Conservation (phyloP, 2,113 vertebrate species). For the Ceratotherium simum region DNA sequence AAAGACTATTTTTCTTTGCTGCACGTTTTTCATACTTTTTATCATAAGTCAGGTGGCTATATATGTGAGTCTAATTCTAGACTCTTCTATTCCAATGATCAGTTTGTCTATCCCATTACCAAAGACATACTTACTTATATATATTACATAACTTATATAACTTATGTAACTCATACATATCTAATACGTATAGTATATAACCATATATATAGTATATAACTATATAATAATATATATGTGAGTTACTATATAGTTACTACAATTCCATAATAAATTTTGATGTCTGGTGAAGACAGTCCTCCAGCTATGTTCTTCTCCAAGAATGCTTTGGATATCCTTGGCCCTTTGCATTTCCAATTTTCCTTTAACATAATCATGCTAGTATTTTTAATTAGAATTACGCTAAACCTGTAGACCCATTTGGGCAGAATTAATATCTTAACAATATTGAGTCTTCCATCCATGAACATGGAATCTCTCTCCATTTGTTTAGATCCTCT, state of each 20-base stretch:
- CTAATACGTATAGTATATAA: no score
- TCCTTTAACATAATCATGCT: background rate
- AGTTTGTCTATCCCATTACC: background rate
- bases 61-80: background rate
- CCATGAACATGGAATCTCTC: background rate
- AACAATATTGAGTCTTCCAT: background rate
- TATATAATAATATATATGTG: no score
- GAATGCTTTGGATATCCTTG: background rate
- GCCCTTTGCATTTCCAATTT: background rate
- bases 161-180: no score
- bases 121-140: background rate
- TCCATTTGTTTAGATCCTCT: background rate
- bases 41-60: background rate
- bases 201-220: no score
- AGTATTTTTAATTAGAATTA: background rate
- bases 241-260: background rate
- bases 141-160: no score
- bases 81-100: background rate
- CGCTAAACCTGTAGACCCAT: background rate
- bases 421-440: background rate
- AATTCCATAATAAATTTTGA: conserved; percentile 19
- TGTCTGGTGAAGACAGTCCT: background rate
- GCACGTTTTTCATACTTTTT: background rate
- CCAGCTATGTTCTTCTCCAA: background rate
- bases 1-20: background rate